Base-by-base conservation (phyloP, 1,140 invertebrate species). In the Drosophila nebulosa region DNA sequence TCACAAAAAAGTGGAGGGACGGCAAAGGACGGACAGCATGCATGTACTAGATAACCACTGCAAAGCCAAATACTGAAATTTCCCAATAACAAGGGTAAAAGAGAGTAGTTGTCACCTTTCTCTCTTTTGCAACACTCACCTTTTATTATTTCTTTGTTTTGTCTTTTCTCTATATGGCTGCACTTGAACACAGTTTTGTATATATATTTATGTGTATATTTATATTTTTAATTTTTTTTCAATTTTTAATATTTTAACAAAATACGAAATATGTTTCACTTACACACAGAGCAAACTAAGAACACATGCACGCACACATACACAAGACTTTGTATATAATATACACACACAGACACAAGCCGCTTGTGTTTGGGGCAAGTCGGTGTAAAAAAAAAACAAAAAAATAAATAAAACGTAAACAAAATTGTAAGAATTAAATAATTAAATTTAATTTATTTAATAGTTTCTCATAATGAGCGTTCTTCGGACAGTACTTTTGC, bases 221-320 rank as follows among this genome's bases (percentile, higher is more conserved):
- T 21, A 16, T 36, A 14, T 12, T 16, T 42, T 21, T 10, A 14
- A 9, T 7, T 46, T 39, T 57, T 60, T 16, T 65, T 56, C 24
- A n/a, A n/a, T 27, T 30, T 35, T 64, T 46, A 6, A 21, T n/a
- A n/a, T 16, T 64, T 53, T 39, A 63, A 63, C 22, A 71, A 71
- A 50, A 46, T 27, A 36, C 50, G 4, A 27, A 35, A 35, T 62
- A 55, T 63, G 22, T 71, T 71, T 63, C n/a, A 16, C 21, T 30
- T 24, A 42, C 16, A 30, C 18, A 27, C 18, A 26, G 26, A 27
- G 21, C 4, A 42, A 32, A 10, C 32, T 65, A 51, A 59, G 5
- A 53, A 71, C 50, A 71, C 36, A 59, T 22, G n/a, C 67, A 35
- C 36, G 18, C 21, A 56, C 64, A 56, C 30, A 30, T n/a, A 22